Evolutionary conservation across 2,113 vertebrate species (phyloP), one percentile per base, ranked within the genome.

Genomic region (Scomber colias): DNA sequence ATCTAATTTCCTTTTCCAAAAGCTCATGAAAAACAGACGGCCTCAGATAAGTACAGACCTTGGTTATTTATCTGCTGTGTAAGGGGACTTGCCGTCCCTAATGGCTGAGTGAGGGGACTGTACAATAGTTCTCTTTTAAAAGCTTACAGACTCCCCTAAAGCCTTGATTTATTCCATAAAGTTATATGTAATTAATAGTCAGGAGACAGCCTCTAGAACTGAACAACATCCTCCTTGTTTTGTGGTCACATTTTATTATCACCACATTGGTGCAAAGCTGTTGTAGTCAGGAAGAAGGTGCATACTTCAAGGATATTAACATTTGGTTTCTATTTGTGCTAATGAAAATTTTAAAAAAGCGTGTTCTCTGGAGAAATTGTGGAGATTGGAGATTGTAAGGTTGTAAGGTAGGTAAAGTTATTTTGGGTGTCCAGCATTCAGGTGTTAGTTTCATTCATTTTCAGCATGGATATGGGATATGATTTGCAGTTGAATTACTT

Each of bases 1-100:
- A 90, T 94, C 85, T 92, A 87, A 93, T 94, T 94, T 92, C 91
- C 88, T 92, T 89, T 90, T 87, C 89, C 89, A 85, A 91, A 92
- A 82, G 79, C 88, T 93, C 89, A 94, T 92, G 90, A 92, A 92
- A 93, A 94, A 90, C 93, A 94, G 93, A 91, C 91, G 21, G 76
- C 79, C 82, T 88, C 66, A 89, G 89, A 92, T 89, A 88, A 93
- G 82, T 90, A 83, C 67, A 78, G 91, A 83, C 82, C 72, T 59
- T 83, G 83, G 78, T 91, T 92, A 85, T 94, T 85, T 92, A 87
- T 93, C 91, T 88, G 77, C 89, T 87, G 53, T 85, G 89, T 87
- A 86, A 87, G 50, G 70, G 56, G 77, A 87, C 81, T 76, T 85
- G 76, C 67, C 4, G 4, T 82, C 53, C 51, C 71, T 83, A 75